phyloP scores from a whole-genome alignment of 2,113 vertebrate species.

The Garra rufa region DNA sequence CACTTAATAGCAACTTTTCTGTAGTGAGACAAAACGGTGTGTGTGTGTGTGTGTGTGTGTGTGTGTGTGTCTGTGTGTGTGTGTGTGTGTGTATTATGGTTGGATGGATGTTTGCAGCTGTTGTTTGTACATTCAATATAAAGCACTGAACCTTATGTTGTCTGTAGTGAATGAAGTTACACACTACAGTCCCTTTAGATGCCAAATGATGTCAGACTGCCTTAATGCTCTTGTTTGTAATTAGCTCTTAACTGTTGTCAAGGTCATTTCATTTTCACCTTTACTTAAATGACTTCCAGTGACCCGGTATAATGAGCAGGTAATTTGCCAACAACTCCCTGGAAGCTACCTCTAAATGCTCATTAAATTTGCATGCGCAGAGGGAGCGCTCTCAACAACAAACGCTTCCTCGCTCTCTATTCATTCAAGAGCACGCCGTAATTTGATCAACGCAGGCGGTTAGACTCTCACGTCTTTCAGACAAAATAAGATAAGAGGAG shows the following conservation, averaged over 20 bases:
- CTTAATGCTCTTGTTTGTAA: constrained; percentile 46
- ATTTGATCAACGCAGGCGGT: neutral
- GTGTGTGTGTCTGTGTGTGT: too few relatives aligned
- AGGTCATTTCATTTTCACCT: constrained; percentile 65
- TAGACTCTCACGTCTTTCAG: neutral
- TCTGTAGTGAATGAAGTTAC: neutral
- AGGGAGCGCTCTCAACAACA: constrained; percentile 64
- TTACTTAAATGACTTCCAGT: constrained; percentile 55
- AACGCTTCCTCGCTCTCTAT: neutral
- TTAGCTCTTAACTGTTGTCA: constrained; percentile 63
- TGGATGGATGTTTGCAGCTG: neutral
- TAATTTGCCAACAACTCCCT: constrained; percentile 76
- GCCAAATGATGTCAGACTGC: neutral
- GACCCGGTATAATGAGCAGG: constrained; percentile 73
- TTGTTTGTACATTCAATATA: neutral
- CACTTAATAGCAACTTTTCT: too few relatives aligned
- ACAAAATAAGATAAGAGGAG: constrained; percentile 32
- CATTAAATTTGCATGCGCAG: constrained; percentile 75
- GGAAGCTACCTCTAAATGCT: constrained; percentile 65
- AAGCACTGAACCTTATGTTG: neutral
- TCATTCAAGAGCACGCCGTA: neutral
- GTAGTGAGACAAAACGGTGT: too few relatives aligned
- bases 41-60: too few relatives aligned
- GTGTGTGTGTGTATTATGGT: neutral
- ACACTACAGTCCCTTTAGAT: neutral